A percentile compares a stretch with the other conserved stretches of the same genome.
Conservation (phyloP, 2,797 vertebrate genomes). For the Gouania willdenowi region DNA sequence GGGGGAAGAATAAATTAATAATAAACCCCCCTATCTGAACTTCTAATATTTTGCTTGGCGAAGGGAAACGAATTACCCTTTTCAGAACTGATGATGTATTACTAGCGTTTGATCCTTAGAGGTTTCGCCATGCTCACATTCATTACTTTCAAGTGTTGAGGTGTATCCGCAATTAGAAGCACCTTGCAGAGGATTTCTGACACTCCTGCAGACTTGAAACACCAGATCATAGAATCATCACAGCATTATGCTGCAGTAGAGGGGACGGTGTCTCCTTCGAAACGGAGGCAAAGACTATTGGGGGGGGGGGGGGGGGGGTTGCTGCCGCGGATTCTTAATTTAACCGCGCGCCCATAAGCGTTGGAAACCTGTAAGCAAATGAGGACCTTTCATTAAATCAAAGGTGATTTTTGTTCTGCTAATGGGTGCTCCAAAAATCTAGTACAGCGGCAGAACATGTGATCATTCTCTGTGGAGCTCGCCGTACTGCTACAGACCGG, state of each 20-base stretch:
- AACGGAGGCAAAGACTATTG: conserved; percentile 50
- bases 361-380: conserved; percentile 74
- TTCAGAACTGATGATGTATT: conserved; percentile 81
- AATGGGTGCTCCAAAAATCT: conserved; percentile 77
- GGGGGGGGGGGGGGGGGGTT: conserved; percentile 26
- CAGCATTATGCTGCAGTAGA: conserved; percentile 68
- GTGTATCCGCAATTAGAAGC: conserved; percentile 81
- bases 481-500: conserved; percentile 63
- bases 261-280: conserved; percentile 67
- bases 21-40: conserved; percentile 76
- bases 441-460: conserved; percentile 68
- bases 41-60: conserved; percentile 81
- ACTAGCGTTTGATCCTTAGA: conserved; percentile 80
- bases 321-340: conserved; percentile 58
- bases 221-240: conserved; percentile 77
- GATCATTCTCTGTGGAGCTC: conserved; percentile 71
- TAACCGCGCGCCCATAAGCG: conserved; percentile 74
- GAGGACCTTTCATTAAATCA: conserved; percentile 80
- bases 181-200: conserved; percentile 77
- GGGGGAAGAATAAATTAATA: conserved; percentile 78
- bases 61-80: conserved; percentile 81
- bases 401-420: conserved; percentile 80
- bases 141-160: conserved; percentile 82
- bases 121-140: conserved; percentile 78
- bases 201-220: conserved; percentile 77